Evolutionary conservation across 2,888 invertebrate genomes (phyloP), one percentile per base, ranked within the genome.

Genomic region (Himalopsyche japonica): DNA sequence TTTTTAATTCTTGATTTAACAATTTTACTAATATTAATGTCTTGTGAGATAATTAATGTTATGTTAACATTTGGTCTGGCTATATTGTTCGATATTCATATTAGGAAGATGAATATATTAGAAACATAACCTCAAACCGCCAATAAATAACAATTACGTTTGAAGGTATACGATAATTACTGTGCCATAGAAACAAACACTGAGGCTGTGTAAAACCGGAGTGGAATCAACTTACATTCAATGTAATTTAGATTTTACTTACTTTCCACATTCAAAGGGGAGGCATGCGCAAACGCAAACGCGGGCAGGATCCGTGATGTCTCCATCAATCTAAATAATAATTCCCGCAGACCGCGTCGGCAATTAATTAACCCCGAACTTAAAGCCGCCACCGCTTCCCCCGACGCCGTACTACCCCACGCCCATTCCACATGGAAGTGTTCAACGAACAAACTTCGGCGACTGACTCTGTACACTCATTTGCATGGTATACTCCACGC

Each of bases 251-350:
- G 70, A 70, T 70, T 70, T 70, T 70, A 57, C 64, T 64, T 64
- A 64, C 70, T 70, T 70, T 70, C 77, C 77, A 77, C 43, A 34
- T 77, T 34, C 77, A 77, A 77, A 77, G 77, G 37, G 20, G 1
- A n/a, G 27, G 70, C 64, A 77, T 57, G 30, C 64, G 34, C 47
- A 47, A 76, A 80, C 70, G 81, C 84, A 37, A 24, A 76, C 80
- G 76, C 83, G 24, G 49, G 34, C 32, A 57, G 8, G 80, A n/a
- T 43, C 47, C 49, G 84, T 84, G 86, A 86, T 86, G 85, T 86
- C 85, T 86, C 86, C 85, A 86, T 86, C 86, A 86, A 86, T 86
- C 86, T 86, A 86, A 86, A 86, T 86, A 86, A 86, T 86, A 85
- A 86, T 86, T 84, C 86, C 82, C 64, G 81, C 77, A 86, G 81